Percentiles rank a stretch among this genome's conserved stretches.
These are phyloP conservation scores for Engystomops pustulosus DNA, from an alignment of 2,113 vertebrate species.

Conservation along the genomic window DNA sequence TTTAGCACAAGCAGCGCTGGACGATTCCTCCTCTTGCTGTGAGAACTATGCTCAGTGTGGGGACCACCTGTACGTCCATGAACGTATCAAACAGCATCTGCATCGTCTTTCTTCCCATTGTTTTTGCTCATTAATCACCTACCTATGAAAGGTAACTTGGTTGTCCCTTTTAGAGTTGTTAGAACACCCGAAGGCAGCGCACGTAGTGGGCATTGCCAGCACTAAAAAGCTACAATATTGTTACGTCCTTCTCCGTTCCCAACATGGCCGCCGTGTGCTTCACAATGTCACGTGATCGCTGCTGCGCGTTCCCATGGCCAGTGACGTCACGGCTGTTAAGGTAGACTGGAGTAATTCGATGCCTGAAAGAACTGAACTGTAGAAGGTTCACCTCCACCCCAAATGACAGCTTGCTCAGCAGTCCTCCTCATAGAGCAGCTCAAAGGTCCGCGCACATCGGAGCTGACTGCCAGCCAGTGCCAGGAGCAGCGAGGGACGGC, in stretches of 20 bases:
- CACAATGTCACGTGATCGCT: constrained; percentile 23
- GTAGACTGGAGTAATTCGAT: constrained; percentile 36
- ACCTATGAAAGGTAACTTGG: constrained; percentile 42
- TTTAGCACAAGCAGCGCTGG: too few species aligned
- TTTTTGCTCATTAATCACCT: not conserved
- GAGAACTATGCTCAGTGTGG: too few species aligned
- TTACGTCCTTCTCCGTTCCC: constrained; percentile 11
- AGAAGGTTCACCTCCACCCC: not conserved
- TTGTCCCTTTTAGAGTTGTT: constrained; percentile 42
- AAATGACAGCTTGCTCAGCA: constrained; percentile 31
- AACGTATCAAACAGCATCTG: too few species aligned
- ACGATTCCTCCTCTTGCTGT: too few species aligned
- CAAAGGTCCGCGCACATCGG: constrained; percentile 42
- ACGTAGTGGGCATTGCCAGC: constrained; percentile 38
- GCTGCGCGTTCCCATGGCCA: not conserved
- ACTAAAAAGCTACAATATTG: not conserved
- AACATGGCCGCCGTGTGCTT: constrained; percentile 51
- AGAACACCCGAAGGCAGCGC: constrained; percentile 35
- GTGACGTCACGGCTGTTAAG: constrained; percentile 41
- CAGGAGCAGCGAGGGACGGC: not conserved
- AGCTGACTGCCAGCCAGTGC: not conserved
- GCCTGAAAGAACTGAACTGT: not conserved
- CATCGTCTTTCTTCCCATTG: too few species aligned
- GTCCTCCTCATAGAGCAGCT: not conserved
- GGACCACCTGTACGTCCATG: too few species aligned